These are phyloP conservation scores for Drosophila emarginata DNA, from an alignment of 2,888 invertebrate species.

Conservation along the genomic window DNA sequence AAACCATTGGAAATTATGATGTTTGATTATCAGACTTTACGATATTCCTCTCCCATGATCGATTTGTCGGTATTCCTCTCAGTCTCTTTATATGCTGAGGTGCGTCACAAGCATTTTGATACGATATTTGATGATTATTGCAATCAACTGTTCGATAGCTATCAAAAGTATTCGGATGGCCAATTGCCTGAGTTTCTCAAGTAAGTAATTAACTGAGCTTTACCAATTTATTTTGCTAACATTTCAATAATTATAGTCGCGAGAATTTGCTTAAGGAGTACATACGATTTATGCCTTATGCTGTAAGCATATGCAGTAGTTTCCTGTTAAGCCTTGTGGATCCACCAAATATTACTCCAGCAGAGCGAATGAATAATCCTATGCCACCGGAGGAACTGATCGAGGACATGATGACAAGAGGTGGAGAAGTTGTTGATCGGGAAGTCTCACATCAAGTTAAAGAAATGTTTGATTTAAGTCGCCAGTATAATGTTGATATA, in stretches of 20 bases:
- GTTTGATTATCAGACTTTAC: constrained; percentile 82
- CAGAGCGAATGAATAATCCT: constrained; percentile 49
- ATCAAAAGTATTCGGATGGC: constrained; percentile 27
- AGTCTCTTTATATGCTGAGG: constrained; percentile 71
- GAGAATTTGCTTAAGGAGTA: constrained; percentile 77
- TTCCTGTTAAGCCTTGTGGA: constrained; percentile 73
- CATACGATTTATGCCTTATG: constrained; percentile 70
- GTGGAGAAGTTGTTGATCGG: constrained; percentile 76
- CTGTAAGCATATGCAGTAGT: constrained; percentile 57
- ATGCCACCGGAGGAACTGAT: constrained; percentile 46
- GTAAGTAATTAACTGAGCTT: constrained; percentile 40
- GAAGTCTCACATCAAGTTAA: constrained; percentile 77
- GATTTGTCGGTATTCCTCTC: constrained; percentile 78
- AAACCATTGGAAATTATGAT: constrained; percentile 77
- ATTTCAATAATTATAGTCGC: constrained; percentile 52
- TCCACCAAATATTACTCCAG: constrained; percentile 46
- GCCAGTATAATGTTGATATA: constrained; percentile 59
- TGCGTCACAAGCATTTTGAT: constrained; percentile 73
- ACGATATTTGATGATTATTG: constrained; percentile 77
- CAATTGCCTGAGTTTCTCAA: constrained; percentile 72
- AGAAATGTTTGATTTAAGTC: constrained; percentile 75
- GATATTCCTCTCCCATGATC: constrained; percentile 80
- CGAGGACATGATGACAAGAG: constrained; percentile 49
- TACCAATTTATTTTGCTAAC: neutral
- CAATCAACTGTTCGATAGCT: constrained; percentile 58